Conservation (phyloP, 2,113 vertebrate species). For the Bambusicola thoracicus region DNA sequence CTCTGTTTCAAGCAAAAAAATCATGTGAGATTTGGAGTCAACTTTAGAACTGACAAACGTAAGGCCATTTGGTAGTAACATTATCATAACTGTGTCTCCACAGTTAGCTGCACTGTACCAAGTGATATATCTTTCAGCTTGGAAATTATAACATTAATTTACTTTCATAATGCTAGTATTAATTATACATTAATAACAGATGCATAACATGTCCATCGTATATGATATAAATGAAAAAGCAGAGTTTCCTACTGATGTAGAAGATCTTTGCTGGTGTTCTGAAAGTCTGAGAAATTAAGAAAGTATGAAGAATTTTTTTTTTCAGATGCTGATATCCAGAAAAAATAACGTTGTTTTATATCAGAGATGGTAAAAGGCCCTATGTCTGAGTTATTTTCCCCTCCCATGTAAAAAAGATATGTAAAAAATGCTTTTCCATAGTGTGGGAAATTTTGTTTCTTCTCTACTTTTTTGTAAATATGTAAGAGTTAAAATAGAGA, state of each 20-base stretch:
- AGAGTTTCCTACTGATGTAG: not conserved
- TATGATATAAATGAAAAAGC: not conserved
- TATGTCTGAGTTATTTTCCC: not conserved
- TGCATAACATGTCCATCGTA: not conserved
- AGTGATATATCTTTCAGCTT: not conserved
- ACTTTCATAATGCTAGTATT: not conserved
- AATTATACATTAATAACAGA: not conserved
- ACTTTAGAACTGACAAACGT: not conserved
- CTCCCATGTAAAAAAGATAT: not conserved
- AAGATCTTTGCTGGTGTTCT: not conserved
- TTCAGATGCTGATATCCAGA: not conserved
- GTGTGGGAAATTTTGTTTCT: not conserved
- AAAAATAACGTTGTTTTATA: not conserved
- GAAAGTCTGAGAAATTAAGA: not conserved
- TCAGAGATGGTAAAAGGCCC: not conserved
- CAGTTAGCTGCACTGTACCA: not conserved
- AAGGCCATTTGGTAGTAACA: not conserved
- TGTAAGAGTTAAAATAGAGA: not conserved
- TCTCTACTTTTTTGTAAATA: not conserved
- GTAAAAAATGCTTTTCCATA: not conserved
- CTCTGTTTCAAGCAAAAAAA: slow-evolving; percentile 22
- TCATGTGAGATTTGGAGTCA: not conserved
- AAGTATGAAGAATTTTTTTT: not conserved
- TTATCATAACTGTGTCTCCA: not conserved
- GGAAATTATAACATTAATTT: not conserved